Evolutionary conservation across 2,113 vertebrate genomes (phyloP).

Genomic region (Leucopternis melanops): DNA sequence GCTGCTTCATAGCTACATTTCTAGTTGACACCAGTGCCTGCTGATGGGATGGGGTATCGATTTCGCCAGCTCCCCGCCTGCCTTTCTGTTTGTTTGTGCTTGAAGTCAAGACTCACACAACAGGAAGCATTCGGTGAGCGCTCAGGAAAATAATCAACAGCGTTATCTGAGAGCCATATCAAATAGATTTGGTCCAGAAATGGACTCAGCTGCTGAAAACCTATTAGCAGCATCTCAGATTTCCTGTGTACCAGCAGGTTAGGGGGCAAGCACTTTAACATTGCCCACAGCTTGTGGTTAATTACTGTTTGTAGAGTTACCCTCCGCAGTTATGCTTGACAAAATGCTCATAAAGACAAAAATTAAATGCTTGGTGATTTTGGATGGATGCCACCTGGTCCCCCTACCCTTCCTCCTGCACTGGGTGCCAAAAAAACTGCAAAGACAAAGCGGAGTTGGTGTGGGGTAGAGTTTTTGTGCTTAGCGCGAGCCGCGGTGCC

Average conservation of each 20-base stretch:
- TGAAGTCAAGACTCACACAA: neutral
- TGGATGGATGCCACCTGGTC: slow-evolving; percentile 49
- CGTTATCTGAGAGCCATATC: neutral
- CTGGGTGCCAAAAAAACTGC: neutral
- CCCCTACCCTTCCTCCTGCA: neutral
- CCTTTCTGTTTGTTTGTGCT: slow-evolving; percentile 7
- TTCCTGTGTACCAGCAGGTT: slow-evolving; percentile 48
- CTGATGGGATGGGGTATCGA: neutral
- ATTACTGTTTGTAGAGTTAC: slow-evolving; percentile 70
- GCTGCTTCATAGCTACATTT: neutral
- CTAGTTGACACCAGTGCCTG: neutral
- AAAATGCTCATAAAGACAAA: slow-evolving; percentile 64
- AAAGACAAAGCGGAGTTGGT: neutral
- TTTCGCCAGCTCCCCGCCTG: neutral
- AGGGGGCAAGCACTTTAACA: slow-evolving; percentile 50
- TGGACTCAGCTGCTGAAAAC: slow-evolving; percentile 57
- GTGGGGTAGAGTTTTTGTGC: neutral
- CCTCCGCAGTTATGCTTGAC: slow-evolving; percentile 66
- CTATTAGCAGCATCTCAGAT: slow-evolving; percentile 56
- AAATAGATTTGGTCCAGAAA: slow-evolving; percentile 39
- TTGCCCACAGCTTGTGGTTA: slow-evolving; percentile 69
- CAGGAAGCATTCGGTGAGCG: neutral
- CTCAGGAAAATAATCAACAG: neutral
- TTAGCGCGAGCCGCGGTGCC: neutral
- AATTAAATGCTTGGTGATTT: slow-evolving; percentile 37